Base-by-base conservation (phyloP, 2,888 invertebrate genomes). In the Chironomus riparius region DNA sequence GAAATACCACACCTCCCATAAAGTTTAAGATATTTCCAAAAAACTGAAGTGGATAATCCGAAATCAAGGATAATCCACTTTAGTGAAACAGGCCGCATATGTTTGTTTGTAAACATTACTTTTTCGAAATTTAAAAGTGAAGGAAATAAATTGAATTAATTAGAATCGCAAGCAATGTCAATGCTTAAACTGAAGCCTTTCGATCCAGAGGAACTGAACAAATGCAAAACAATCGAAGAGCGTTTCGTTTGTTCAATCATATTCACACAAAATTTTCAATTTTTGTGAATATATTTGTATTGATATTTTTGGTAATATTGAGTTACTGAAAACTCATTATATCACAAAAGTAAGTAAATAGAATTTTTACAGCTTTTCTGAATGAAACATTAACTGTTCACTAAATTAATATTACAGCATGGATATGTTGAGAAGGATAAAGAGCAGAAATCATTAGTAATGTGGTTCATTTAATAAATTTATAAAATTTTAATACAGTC, bases 171-270 rank as follows among this genome's bases (percentile, higher is more conserved):
- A 68, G 62, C 13, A 65, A 24, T 65, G 65, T 18, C 65, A 69
- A 70, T 47, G 48, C 15, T 70, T 18, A 70, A 70, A 70, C 12
- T 70, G 3, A 47, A 70, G 47, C 47, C 50, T 13, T 71, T 15
- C 10, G 71, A 24, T 56, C 24, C 47, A 13, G 24, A 10, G 13
- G 71, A 71, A 13, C 24, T 71, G 4, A 50, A 28, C n/a, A 50
- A 50, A 13, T 71, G 50, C 12, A 18, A 7, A 3, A 24, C 18
- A 12, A 56, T 71, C n/a, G 71, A 71, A 24, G 18, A 56, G 10
- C 48, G 71, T 5, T 71, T 56, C 22, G 71, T 71, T 13, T 71
- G 71, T 50, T 48, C 56, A 3, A 24, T n/a, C n/a, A n/a, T n/a
- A n/a, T n/a, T n/a, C n/a, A n/a, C n/a, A n/a, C n/a, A n/a, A n/a